Conservation (phyloP, 2,888 invertebrate species). For the Steinernema hermaphroditum region DNA sequence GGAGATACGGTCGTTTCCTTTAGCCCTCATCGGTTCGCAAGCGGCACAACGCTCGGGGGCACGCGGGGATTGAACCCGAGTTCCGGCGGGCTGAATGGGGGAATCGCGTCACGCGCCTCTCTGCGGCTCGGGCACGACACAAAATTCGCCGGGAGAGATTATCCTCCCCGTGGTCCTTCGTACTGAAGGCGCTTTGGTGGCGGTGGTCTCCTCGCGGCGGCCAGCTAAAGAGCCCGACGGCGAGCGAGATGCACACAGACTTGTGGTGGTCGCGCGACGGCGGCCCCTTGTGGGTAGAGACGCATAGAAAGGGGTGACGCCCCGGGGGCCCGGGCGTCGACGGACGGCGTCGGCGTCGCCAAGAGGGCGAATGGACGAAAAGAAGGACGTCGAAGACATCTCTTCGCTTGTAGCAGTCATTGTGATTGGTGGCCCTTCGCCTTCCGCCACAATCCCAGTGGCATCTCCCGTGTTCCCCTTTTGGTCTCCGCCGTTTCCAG, state of each 20-base stretch:
- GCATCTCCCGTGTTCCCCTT: background rate
- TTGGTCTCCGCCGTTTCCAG: background rate
- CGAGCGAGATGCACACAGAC: slow-evolving; percentile 9
- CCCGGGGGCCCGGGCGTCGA: background rate
- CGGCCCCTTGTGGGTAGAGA: slow-evolving; percentile 29
- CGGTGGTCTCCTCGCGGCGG: background rate
- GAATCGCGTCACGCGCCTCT: too few relatives aligned
- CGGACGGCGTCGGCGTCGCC: background rate
- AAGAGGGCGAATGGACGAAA: background rate
- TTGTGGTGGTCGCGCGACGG: background rate
- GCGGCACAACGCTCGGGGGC: background rate
- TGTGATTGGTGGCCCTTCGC: background rate
- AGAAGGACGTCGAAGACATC: slow-evolving; percentile 6
- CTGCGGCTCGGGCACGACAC: background rate
- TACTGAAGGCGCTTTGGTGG: slow-evolving; percentile 20
- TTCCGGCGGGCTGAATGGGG: too few relatives aligned
- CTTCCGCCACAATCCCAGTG: background rate
- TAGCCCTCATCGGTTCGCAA: background rate
- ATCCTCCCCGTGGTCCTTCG: slow-evolving; percentile 28
- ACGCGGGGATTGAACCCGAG: background rate
- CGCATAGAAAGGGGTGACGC: slow-evolving; percentile 8
- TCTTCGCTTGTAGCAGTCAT: background rate
- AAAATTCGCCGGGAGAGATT: slow-evolving; percentile 16
- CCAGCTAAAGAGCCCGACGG: slow-evolving; percentile 19
- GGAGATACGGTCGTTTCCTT: slow-evolving; percentile 7